Conservation (phyloP, 1,140 invertebrate genomes). For the honey bee (Apis mellifera) region DNA sequence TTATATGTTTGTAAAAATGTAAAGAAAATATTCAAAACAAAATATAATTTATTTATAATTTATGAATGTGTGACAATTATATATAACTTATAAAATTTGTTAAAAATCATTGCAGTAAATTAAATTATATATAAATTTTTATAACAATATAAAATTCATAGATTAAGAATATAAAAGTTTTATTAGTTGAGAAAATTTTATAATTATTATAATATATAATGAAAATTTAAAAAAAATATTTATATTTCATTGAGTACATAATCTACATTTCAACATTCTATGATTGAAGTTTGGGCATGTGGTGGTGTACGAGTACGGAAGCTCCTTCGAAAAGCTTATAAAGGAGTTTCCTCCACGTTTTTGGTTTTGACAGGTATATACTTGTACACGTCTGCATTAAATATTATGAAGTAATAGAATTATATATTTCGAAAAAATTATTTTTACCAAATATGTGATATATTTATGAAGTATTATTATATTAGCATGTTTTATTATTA, state of each 20-base stretch:
- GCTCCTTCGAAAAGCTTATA: constrained; percentile 46
- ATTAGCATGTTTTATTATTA: constrained; percentile 6
- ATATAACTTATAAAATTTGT: background rate
- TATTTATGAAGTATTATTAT: background rate
- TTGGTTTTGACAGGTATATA: constrained; percentile 54
- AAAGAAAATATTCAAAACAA: background rate
- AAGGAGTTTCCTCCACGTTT: constrained; percentile 55
- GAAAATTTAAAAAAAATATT: background rate
- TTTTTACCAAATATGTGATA: background rate
- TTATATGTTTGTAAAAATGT: background rate
- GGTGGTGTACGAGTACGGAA: constrained; percentile 39
- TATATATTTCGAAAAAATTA: constrained; percentile 7
- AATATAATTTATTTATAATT: background rate
- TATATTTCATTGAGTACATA: background rate
- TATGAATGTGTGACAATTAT: background rate
- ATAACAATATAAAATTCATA: background rate
- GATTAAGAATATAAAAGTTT: background rate
- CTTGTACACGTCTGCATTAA: background rate
- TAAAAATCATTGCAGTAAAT: background rate
- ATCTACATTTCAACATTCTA: background rate
- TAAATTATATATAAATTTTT: background rate
- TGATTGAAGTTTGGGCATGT: constrained; percentile 29
- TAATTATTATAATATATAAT: background rate
- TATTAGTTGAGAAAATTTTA: background rate
- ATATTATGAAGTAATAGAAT: background rate